Percentiles rank a stretch among this genome's conserved stretches.
Evolutionary conservation across 2,888 invertebrate species (phyloP).

Genomic region (Folsomia candida): DNA sequence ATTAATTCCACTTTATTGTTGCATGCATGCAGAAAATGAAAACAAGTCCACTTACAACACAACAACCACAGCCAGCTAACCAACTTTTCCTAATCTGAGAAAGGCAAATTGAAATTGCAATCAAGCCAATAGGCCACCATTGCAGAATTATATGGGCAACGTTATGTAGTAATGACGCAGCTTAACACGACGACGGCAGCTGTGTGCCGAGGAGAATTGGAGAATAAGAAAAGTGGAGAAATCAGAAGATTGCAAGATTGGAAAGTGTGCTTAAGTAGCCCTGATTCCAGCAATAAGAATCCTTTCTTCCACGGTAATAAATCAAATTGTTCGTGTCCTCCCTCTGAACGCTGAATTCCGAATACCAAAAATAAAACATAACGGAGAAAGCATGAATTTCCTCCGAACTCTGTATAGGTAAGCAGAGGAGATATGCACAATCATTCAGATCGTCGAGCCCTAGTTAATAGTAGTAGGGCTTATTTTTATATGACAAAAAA

Average conservation of each 20-base stretch:
- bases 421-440: no score
- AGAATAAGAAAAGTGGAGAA: neutral
- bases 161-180: neutral
- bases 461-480: no score
- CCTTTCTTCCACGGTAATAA: conserved; percentile 3
- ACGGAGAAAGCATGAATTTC: neutral
- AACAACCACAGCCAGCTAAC: neutral
- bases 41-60: neutral
- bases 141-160: neutral
- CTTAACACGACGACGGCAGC: neutral
- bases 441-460: no score
- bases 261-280: neutral
- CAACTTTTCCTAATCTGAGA: neutral
- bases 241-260: neutral
- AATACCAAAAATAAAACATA: neutral
- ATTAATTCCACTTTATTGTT: neutral
- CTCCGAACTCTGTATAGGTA: no score
- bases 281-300: conserved; percentile 2
- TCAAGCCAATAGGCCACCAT: conserved; percentile 1
- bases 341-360: neutral
- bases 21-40: neutral
- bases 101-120: neutral
- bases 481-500: no score
- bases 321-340: conserved; percentile 12
- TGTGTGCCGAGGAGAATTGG: neutral